Evolutionary conservation across 2,888 invertebrate species (phyloP), one percentile per base, ranked within the genome.

Genomic region (Cataglyphis livida): DNA sequence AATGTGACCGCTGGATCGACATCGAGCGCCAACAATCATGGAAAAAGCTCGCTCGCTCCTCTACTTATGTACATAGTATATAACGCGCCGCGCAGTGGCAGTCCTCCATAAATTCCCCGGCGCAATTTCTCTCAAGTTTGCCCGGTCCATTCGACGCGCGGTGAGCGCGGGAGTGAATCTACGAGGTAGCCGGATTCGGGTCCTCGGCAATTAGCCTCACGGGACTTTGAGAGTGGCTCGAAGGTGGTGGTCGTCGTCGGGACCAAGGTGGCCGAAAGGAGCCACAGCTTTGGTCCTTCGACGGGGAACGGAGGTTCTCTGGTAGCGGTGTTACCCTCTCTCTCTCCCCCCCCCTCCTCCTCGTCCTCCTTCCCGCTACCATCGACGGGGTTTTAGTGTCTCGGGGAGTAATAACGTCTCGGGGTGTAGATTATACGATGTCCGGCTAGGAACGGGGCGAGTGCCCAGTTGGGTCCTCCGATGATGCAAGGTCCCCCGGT

Each of bases 401-500:
- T 94, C 92, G 91, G 93, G 93, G 93, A 93, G 93, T 93, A 94
- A 93, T 94, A 94, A 93, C 93, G 93, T 94, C 94, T 93, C 93
- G 92, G 93, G 89, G 92, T 92, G 93, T 93, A 93, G 93, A 94
- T 94, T 93, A 94, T 93, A 91, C 91, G 93, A 92, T 93, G 93
- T 94, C 94, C 94, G 93, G 94, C 91, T 90, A 91, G 92, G 91
- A 93, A 88, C 91, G 89, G 89, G 85, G 89, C 91, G 92, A 93
- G 93, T 94, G 93, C 93, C 94, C 94, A 93, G 94, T 94, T 94
- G 93, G 93, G 93, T 94, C 94, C 93, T 93, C 91, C 92, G 94
- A 93, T 94, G 94, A 94, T 94, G 94, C 94, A 94, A 93, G 93
- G 94, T 94, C 94, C 94, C 94, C 91, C 93, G 93, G 94, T 93